Base-by-base conservation (phyloP, 2,888 invertebrate genomes). In the Helicoverpa assulta region DNA sequence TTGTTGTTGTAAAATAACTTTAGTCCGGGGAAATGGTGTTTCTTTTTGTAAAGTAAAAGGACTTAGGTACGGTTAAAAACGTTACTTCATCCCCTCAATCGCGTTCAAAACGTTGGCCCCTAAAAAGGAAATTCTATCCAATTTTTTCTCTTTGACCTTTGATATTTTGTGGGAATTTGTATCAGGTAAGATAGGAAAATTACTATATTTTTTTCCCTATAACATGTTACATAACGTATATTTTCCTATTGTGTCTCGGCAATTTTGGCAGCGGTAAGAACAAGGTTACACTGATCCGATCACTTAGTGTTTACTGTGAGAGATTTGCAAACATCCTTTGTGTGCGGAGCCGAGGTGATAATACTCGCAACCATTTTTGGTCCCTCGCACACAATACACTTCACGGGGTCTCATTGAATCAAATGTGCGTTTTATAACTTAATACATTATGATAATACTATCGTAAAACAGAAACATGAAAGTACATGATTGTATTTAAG, bases 1-100 rank as follows among this genome's bases (percentile, higher is more conserved):
- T 91, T 93, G 93, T 93, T 90, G 88, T 86, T 88, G 88, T 85
- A 88, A 88, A 90, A 90, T 92, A 91, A 91, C 89, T 89, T 89
- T 87, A 80, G 84, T 74, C 84, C 63, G 71, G 77, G 79, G 79
- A 81, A 86, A 86, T 85, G 83, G 79, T 84, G 82, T 85, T 86
- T 83, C 79, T 81, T 83, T 86, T 84, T 81, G 70, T 76, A 80
- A 73, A 79, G 76, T 77, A 80, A 83, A 79, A 71, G 73, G 80
- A 78, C 80, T 82, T 74, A 64, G 72, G 54, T 75, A 57, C 51
- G 67, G 71, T 74, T 73, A 76, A 80, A 80, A 78, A 69, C 56
- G 64, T 67, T 70, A 71, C 63, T 57, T 72, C 43, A 18, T 57
- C 69, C 66, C 70, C 68, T 64, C 73, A 71, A 78, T 67, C 70